phyloP scores from a whole-genome alignment of 2,113 vertebrate genomes.

The cattle (Bos taurus) region ARS-UCD2.0 NC_037328.1:36721501-36722000 shows the following conservation, averaged over 20 bases:
- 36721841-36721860: slow-evolving; percentile 20
- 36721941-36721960: neutral
- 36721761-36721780: neutral
- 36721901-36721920: neutral
- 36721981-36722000: neutral
- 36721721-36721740: neutral
- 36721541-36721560: neutral
- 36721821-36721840: neutral
- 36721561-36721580: neutral
- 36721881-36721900: slow-evolving; percentile 28
- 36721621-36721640: neutral
- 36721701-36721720: neutral
- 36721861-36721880: neutral
- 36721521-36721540: neutral
- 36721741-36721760: neutral
- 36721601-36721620: neutral
- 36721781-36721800: neutral
- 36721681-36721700: neutral
- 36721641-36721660: neutral
- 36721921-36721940: neutral
- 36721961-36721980: neutral
- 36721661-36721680: neutral
- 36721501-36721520: neutral
- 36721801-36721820: neutral
- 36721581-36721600: neutral